Base-by-base conservation (phyloP, 2,888 invertebrate genomes). In the Alsophila aescularia region DNA sequence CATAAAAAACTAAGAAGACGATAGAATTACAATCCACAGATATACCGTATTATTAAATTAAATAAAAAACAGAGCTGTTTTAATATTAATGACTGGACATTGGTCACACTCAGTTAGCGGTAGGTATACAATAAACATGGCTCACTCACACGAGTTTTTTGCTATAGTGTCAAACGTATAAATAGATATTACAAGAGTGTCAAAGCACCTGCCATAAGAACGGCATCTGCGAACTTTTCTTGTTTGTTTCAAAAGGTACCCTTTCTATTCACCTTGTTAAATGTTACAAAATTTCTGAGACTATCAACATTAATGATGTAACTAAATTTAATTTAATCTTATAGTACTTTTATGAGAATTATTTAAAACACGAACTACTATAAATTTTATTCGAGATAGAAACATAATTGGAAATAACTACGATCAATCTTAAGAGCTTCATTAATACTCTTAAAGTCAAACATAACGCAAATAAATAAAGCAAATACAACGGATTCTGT, bases 141-240 rank as follows among this genome's bases (percentile, higher is more conserved):
- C 43, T 54, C 48, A 7, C 43, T 54, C 48, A 7, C 18, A 16
- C 16, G 43, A 43, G 34, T 57, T 53, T 52, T 58, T 58, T 48
- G 41, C 41, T 47, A 57, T 36, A 52, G 41, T 54, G 49, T 49
- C 40, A 61, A 58, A 60, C 42, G 51, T 60, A 66, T 50, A 66
- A 63, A 63, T 58, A 66, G 59, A 55, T 32, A 13, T 41, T 12
- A 34, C 32, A 39, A 58, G n/a, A n/a, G 32, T 53, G 40, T 50
- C 49, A 45, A 42, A 44, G 48, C 64, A 66, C 59, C 65, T 66
- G 65, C 59, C 53, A 37, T 53, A 48, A 18, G 32, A 50, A 45
- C 12, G 49, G 42, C 61, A 63, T 66, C 58, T 61, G 63, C 55
- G 49, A 44, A 56, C 51, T 57, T 65, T 60, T 57, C 60, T 62